phyloP scores from a whole-genome alignment of 2,797 vertebrate genomes.

The Ispidina picta region DNA sequence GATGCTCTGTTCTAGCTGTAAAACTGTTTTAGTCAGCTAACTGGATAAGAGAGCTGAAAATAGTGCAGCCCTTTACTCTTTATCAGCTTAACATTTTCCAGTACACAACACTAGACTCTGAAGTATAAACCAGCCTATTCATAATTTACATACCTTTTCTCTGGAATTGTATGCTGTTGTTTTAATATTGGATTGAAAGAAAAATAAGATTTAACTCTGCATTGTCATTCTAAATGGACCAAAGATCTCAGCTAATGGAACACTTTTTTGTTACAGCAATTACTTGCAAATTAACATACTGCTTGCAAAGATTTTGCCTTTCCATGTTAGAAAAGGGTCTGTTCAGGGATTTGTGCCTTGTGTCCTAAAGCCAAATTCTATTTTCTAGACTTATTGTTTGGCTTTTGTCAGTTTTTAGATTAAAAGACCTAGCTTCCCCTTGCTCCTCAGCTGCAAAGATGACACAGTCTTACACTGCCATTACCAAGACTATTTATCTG shows the following conservation, averaged over 20 bases:
- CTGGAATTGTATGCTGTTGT: background rate
- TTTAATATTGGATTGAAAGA: background rate
- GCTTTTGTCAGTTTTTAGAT: background rate
- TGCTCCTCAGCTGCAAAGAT: background rate
- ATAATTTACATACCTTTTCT: background rate
- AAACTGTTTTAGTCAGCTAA: slow-evolving; percentile 74
- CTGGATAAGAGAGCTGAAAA: slow-evolving; percentile 76
- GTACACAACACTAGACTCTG: slow-evolving; percentile 12
- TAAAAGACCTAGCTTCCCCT: background rate
- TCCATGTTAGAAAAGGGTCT: background rate
- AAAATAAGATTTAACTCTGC: slow-evolving; percentile 25
- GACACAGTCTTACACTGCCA: background rate
- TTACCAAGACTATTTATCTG: background rate
- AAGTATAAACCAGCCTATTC: slow-evolving; percentile 22
- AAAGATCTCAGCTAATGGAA: background rate
- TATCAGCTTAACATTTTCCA: slow-evolving; percentile 76
- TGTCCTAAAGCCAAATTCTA: background rate
- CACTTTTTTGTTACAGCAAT: background rate
- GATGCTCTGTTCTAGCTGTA: slow-evolving; percentile 58
- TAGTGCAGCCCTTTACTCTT: slow-evolving; percentile 68
- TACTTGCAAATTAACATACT: background rate
- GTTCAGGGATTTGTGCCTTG: background rate
- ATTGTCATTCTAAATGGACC: background rate
- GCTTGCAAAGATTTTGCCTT: background rate
- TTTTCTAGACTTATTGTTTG: background rate